A percentile compares a stretch with the other conserved stretches of the same genome.
Conservation (phyloP, 2,797 vertebrate genomes). For the Cuculus canorus region DNA sequence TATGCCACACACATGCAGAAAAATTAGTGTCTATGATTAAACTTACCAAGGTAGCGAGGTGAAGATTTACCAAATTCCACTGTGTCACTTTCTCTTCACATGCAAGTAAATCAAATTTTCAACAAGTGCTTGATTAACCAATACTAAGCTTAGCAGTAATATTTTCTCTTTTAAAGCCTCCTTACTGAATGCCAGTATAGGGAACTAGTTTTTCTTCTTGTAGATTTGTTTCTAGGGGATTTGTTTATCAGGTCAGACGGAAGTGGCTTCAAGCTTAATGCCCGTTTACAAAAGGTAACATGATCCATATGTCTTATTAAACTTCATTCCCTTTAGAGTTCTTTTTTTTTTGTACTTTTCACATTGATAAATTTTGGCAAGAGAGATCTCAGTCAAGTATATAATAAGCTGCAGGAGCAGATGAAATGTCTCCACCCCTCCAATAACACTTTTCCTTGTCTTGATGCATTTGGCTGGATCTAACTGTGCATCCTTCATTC, state of each 20-base stretch:
- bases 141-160: background rate
- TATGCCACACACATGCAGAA: background rate
- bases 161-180: background rate
- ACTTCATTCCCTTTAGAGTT: background rate
- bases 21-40: background rate
- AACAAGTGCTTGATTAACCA: background rate
- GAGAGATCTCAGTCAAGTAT: background rate
- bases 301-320: constrained; percentile 3
- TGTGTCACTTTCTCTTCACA: background rate
- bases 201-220: constrained; percentile 50
- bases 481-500: background rate
- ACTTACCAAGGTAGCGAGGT: constrained; percentile 17
- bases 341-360: background rate
- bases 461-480: background rate
- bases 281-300: background rate
- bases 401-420: background rate
- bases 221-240: constrained; percentile 57
- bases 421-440: background rate
- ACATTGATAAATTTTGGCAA: background rate
- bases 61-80: background rate
- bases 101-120: background rate
- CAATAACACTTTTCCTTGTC: background rate
- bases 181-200: background rate
- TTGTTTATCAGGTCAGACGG: constrained; percentile 56
- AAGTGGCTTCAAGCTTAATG: constrained; percentile 38